phyloP scores from a whole-genome alignment of 2,888 invertebrate genomes.

The Trisateles emortualis region DNA sequence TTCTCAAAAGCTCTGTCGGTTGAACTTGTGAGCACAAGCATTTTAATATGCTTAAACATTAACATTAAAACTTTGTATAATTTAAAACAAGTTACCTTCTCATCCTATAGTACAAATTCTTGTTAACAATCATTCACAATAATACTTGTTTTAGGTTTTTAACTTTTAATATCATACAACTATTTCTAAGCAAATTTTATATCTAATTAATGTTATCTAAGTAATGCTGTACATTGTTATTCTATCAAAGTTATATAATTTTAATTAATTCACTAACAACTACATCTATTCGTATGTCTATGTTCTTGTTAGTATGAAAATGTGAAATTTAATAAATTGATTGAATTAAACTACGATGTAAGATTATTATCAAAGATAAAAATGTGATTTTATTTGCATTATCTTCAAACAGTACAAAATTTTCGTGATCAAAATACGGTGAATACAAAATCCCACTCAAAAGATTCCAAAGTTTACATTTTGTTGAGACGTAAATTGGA shows the following conservation, averaged over 20 bases:
- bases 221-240: slow-evolving; percentile 41
- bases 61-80: slow-evolving; percentile 11
- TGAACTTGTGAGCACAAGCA: neutral
- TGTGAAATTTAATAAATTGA: slow-evolving; percentile 33
- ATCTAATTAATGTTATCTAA: slow-evolving; percentile 41
- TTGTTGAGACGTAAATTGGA: neutral
- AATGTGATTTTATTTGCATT: slow-evolving; percentile 35
- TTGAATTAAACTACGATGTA: slow-evolving; percentile 32
- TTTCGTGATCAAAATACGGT: slow-evolving; percentile 32
- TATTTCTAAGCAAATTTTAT: slow-evolving; percentile 40
- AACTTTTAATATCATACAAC: slow-evolving; percentile 26
- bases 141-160: slow-evolving; percentile 18
- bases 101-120: slow-evolving; percentile 34
- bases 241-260: slow-evolving; percentile 42
- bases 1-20: neutral
- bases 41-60: neutral
- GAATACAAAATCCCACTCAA: slow-evolving; percentile 37
- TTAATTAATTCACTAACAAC: slow-evolving; percentile 34
- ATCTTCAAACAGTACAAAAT: slow-evolving; percentile 32
- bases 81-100: slow-evolving; percentile 45
- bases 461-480: slow-evolving; percentile 15
- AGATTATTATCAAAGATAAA: slow-evolving; percentile 31
- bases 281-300: slow-evolving; percentile 42
- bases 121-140: slow-evolving; percentile 28
- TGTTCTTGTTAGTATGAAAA: slow-evolving; percentile 29